Evolutionary conservation across 2,888 invertebrate species (phyloP).

Genomic region (Ichneumon xanthorius): DNA sequence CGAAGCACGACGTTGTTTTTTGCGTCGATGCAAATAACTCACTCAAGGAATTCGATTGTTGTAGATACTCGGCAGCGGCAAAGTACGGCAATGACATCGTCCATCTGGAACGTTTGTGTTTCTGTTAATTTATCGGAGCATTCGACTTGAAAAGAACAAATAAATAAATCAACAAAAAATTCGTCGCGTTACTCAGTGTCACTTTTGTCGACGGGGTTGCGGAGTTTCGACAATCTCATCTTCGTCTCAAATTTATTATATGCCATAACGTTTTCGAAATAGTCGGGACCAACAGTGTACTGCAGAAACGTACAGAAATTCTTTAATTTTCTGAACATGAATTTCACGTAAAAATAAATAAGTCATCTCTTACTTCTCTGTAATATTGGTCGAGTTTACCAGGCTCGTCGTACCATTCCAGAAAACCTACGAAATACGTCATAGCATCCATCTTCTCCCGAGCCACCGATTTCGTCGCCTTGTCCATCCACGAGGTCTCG

Average conservation of each 20-base stretch:
- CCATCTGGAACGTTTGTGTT: not conserved
- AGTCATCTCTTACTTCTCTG: not conserved
- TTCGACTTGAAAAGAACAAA: not conserved
- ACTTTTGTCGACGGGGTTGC: not conserved
- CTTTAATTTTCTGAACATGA: too few relatives aligned
- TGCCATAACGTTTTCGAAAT: slow-evolving; percentile 12
- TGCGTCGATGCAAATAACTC: not conserved
- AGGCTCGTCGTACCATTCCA: slow-evolving; percentile 17
- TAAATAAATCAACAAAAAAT: not conserved
- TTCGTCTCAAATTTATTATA: not conserved
- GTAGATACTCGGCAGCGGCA: not conserved
- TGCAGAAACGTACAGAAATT: not conserved
- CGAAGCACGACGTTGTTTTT: not conserved
- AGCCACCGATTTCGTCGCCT: not conserved
- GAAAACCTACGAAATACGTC: slow-evolving; percentile 6
- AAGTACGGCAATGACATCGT: not conserved
- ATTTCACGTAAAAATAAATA: not conserved
- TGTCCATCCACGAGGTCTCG: slow-evolving; percentile 10
- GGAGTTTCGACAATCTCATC: not conserved
- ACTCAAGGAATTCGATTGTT: not conserved
- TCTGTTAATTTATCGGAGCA: not conserved
- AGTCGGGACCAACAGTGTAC: not conserved
- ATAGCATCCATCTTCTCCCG: slow-evolving; percentile 1
- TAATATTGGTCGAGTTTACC: slow-evolving; percentile 20
- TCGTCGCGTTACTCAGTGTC: not conserved